These are phyloP conservation scores for Tretioscincus oriximinensis DNA, from an alignment of 2,113 vertebrate species.

Conservation along the genomic window DNA sequence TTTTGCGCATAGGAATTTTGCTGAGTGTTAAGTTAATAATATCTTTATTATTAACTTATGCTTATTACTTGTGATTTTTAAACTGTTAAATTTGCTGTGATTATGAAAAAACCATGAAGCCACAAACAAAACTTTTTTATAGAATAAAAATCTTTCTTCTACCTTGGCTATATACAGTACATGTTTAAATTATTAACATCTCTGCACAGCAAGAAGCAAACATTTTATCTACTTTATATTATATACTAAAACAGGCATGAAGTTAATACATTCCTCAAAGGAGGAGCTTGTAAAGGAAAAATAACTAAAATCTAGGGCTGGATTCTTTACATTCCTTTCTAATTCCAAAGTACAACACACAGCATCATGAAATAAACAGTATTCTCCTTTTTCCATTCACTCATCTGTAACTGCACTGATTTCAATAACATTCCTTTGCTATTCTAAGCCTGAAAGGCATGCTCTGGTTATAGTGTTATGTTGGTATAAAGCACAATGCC, in stretches of 20 bases:
- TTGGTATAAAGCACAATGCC: conserved; percentile 95
- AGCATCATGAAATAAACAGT: conserved; percentile 95
- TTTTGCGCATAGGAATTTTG: too few species aligned
- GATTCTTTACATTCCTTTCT: conserved; percentile 89
- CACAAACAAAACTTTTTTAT: conserved; percentile 23
- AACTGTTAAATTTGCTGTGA: not conserved
- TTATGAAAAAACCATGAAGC: conserved; percentile 27
- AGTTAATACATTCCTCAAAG: conserved; percentile 40
- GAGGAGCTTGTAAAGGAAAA: conserved; percentile 59
- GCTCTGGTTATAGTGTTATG: conserved; percentile 81
- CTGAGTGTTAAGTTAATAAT: too few species aligned
- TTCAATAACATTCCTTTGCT: conserved; percentile 90
- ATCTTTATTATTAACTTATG: too few species aligned
- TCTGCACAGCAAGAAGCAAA: not conserved
- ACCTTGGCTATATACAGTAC: conserved; percentile 23
- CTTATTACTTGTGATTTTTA: too few species aligned
- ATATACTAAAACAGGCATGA: conserved; percentile 23
- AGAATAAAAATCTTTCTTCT: conserved; percentile 13
- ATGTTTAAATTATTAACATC: not conserved
- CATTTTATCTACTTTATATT: conserved; percentile 1
- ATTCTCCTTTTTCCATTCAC: conserved; percentile 93
- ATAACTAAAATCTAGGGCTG: conserved; percentile 63
- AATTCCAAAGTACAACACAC: conserved; percentile 86
- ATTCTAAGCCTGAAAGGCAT: conserved; percentile 88
- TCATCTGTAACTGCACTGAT: conserved; percentile 86